Evolutionary conservation across 2,797 vertebrate genomes (phyloP).

Genomic region (Mus spretus): DNA sequence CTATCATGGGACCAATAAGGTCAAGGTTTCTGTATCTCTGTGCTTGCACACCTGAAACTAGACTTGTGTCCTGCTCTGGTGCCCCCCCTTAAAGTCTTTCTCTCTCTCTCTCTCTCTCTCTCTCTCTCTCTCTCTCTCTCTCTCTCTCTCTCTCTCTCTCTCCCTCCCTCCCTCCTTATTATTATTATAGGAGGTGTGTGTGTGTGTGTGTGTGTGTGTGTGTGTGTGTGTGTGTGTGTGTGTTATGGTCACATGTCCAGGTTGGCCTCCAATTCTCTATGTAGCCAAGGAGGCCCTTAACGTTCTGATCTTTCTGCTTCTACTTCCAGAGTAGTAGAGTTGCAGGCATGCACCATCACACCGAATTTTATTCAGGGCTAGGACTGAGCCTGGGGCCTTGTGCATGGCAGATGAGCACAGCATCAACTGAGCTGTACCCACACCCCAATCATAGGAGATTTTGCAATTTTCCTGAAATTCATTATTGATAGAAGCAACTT

Average conservation of each 20-base stretch:
- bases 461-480: slow-evolving; percentile 12
- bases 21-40: neutral
- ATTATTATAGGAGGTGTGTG: neutral
- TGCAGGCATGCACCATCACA: neutral
- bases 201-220: neutral
- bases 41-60: too few species aligned
- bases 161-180: too few species aligned
- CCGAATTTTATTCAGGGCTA: neutral
- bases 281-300: neutral
- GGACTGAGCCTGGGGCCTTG: neutral
- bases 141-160: neutral
- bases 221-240: too few species aligned
- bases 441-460: neutral
- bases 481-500: neutral
- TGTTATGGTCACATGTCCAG: neutral
- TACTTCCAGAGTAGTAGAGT: neutral
- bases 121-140: neutral
- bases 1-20: fast-evolving
- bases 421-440: neutral
- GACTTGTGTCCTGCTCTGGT: neutral
- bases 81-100: neutral
- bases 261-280: neutral
- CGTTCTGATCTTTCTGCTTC: neutral
- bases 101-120: neutral
- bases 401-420: neutral